These are phyloP conservation scores for Pachypanchax playfairii DNA, from an alignment of 2,113 vertebrate genomes.

Conservation along the genomic window DNA sequence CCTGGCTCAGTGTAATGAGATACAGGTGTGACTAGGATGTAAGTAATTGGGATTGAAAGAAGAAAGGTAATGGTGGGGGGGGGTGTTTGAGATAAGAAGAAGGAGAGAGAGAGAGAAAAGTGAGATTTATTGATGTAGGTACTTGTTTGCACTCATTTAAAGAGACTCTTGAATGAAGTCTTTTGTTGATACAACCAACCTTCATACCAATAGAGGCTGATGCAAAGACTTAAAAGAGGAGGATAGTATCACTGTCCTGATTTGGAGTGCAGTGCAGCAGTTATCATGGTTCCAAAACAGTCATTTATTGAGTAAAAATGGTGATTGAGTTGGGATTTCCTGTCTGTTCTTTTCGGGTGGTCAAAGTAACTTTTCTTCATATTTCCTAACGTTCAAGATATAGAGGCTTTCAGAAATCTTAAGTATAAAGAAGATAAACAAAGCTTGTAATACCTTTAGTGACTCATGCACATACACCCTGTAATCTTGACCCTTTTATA, in stretches of 20 bases:
- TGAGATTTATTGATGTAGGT: conserved; percentile 19
- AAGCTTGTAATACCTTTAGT: conserved; percentile 2
- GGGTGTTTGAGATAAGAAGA: conserved; percentile 16
- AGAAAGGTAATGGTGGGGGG: neutral
- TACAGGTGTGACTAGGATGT: conserved; percentile 18
- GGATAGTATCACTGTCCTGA: neutral
- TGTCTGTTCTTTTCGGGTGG: too few species aligned
- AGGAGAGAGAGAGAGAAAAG: neutral
- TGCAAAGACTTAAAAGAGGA: conserved; percentile 21
- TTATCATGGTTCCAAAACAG: conserved; percentile 35
- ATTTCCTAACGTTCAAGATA: conserved; percentile 2
- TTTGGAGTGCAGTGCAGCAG: conserved; percentile 30
- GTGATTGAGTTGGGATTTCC: too few species aligned
- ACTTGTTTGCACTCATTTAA: neutral
- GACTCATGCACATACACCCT: conserved; percentile 3
- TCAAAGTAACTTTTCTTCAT: too few species aligned
- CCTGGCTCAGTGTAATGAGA: conserved; percentile 43
- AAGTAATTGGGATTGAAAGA: conserved; percentile 16
- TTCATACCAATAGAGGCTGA: conserved; percentile 19
- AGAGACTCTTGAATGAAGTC: neutral
- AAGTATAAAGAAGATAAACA: neutral
- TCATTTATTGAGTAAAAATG: too few species aligned
- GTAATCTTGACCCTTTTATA: conserved; percentile 5
- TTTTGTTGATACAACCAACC: conserved; percentile 2
- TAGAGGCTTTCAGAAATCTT: conserved; percentile 5